phyloP scores from a whole-genome alignment of 2,888 invertebrate species.

The Patella caerulea region DNA sequence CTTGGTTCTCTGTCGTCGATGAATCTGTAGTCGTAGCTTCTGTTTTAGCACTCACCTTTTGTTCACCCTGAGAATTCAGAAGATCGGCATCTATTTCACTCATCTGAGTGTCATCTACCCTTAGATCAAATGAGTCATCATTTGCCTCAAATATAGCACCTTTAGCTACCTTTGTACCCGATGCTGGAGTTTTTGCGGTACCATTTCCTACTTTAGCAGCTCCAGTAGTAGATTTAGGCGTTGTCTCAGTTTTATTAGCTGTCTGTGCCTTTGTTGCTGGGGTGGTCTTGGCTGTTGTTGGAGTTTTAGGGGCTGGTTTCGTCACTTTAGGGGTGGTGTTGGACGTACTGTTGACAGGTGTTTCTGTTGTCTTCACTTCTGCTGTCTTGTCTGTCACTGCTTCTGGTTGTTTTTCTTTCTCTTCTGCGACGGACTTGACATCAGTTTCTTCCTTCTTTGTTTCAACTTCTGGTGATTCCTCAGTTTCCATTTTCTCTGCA shows the following conservation, averaged over 20 bases:
- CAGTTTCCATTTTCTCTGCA: constrained; percentile 13
- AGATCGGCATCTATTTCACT: constrained; percentile 70
- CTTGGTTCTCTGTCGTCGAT: constrained; percentile 13
- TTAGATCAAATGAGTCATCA: constrained; percentile 70
- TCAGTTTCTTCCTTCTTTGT: constrained; percentile 74
- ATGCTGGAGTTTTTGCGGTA: constrained; percentile 1
- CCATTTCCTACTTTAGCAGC: constrained; percentile 2
- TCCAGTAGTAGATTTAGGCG: neutral
- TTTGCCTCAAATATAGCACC: constrained; percentile 48
- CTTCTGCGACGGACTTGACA: constrained; percentile 73
- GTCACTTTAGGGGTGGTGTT: neutral
- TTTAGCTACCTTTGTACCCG: constrained; percentile 37
- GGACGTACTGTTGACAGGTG: no score
- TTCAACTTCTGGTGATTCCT: constrained; percentile 48
- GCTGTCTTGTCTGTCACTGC: neutral
- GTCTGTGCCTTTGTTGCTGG: constrained; percentile 4
- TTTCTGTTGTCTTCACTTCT: neutral
- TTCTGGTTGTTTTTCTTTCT: neutral
- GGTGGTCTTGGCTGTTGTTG: constrained; percentile 5
- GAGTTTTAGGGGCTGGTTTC: neutral
- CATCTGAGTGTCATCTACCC: constrained; percentile 69
- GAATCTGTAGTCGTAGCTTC: constrained; percentile 29
- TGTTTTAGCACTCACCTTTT: constrained; percentile 34
- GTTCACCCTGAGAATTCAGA: constrained; percentile 30
- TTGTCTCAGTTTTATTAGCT: constrained; percentile 7